phyloP scores from a whole-genome alignment of 2,888 invertebrate genomes.

The Quadroppia sp. region DNA sequence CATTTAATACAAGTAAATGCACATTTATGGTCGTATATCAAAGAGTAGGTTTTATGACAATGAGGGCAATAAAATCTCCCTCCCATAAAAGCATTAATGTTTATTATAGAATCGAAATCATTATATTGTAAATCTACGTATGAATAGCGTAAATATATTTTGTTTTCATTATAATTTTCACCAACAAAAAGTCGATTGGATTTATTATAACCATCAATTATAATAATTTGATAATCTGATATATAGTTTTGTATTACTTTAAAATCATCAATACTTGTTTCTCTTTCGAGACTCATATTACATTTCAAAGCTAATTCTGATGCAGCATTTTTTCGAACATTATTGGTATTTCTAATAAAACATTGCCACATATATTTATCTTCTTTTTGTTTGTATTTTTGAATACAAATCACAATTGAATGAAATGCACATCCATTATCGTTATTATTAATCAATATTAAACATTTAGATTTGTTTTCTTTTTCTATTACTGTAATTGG shows the following conservation, averaged over 20 bases:
- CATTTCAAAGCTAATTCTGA: neutral
- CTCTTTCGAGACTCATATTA: neutral
- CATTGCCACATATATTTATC: neutral
- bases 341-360: slow-evolving; percentile 5
- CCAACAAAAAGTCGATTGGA: neutral
- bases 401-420: neutral
- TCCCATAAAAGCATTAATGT: neutral
- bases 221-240: neutral
- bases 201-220: slow-evolving; percentile 1
- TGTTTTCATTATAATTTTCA: neutral
- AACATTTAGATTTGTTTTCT: neutral
- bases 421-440: slow-evolving; percentile 18
- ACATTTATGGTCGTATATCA: neutral
- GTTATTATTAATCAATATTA: slow-evolving; percentile 5
- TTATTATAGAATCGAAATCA: slow-evolving; percentile 1
- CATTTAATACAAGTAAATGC: neutral
- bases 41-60: neutral
- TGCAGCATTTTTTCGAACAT: neutral
- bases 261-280: neutral
- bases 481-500: neutral
- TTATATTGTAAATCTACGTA: neutral
- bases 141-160: neutral
- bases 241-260: neutral
- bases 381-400: neutral
- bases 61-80: neutral